Base-by-base conservation (phyloP, 1,140 invertebrate genomes). In the Maniola jurtina region DNA sequence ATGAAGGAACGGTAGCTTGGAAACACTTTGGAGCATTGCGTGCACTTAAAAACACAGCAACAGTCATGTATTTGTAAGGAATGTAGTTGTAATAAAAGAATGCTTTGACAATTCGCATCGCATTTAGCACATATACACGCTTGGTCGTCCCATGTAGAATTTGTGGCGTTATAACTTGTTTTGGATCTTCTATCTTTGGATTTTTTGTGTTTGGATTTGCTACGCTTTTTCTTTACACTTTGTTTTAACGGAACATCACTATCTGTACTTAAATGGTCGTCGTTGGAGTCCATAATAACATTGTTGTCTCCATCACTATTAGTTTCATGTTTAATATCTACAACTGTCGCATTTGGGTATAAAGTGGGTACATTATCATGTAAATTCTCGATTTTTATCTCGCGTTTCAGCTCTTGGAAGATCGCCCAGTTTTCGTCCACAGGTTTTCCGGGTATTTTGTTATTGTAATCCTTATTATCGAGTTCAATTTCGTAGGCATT, bases 41-140 rank as follows among this genome's bases (percentile, higher is more conserved):
- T 61, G 68, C 88, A 90, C 70, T 89, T 89, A 50, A 86, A 89
- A 6, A 70, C 45, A 58, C 82, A 88, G 42, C 88, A 90, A 5
- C 70, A 66, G 1, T 77, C 71, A 61, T 89, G 88, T 60, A 86
- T 90, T 73, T 90, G 79, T 25, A 88, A 13, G 0, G 86, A 83
- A 67, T 90, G 88, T 0, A 89, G 68, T 54, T 86, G 75, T 55
- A 90, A 55, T 2, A 80, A 83, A 10, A 77, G 63, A 11, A 90
- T 76, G 45, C 80, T 88, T 60, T 85, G 83, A 61, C 86, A 90
- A 11, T 83, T 77, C 1, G 86, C 84, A 63, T 90, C 86, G 64
- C 88, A 90, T 14, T 77, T 76, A 0, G 79, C 84, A 75, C 88
- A 90, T 5, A 78, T 71, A 55, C 86, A 89, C 45, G 75, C 71